A percentile compares a stretch with the other conserved stretches of the same genome.
These are phyloP conservation scores for Rhynchonycteris naso DNA, from an alignment of 2,797 vertebrate species.

Conservation along the genomic window DNA sequence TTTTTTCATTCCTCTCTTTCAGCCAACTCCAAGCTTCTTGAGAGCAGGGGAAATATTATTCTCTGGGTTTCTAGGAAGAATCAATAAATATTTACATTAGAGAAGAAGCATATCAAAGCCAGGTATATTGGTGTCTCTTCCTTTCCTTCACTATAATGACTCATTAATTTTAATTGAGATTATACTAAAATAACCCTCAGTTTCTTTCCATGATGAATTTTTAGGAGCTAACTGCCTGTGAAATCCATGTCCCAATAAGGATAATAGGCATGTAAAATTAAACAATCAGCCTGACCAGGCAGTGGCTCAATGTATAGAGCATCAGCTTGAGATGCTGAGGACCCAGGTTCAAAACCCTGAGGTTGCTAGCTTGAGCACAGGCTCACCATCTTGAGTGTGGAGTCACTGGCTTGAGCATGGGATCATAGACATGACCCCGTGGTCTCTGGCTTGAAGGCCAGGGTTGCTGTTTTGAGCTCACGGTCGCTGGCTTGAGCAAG, in stretches of 20 bases:
- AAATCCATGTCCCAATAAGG: background rate
- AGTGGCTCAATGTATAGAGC: too few species aligned
- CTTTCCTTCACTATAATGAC: background rate
- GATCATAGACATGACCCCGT: too few species aligned
- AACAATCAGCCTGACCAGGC: background rate
- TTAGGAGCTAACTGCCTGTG: background rate
- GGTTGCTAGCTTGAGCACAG: too few species aligned
- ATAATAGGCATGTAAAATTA: background rate
- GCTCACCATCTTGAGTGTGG: too few species aligned
- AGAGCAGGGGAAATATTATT: background rate
- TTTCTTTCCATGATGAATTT: background rate
- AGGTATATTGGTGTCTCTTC: background rate
- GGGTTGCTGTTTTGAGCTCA: too few species aligned
- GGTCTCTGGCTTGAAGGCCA: too few species aligned
- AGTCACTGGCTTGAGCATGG: too few species aligned
- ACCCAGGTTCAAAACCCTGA: too few species aligned
- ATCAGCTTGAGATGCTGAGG: too few species aligned
- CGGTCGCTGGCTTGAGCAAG: too few species aligned
- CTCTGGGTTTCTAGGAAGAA: background rate
- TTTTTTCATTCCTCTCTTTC: background rate
- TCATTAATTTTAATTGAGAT: conserved; percentile 29
- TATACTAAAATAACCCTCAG: background rate
- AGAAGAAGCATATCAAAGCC: conserved; percentile 28
- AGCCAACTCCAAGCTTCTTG: background rate
- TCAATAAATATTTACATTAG: background rate